A percentile compares a stretch with the other conserved stretches of the same genome.
Conservation (phyloP, 2,797 vertebrate species). For the Coendou prehensilis region DNA sequence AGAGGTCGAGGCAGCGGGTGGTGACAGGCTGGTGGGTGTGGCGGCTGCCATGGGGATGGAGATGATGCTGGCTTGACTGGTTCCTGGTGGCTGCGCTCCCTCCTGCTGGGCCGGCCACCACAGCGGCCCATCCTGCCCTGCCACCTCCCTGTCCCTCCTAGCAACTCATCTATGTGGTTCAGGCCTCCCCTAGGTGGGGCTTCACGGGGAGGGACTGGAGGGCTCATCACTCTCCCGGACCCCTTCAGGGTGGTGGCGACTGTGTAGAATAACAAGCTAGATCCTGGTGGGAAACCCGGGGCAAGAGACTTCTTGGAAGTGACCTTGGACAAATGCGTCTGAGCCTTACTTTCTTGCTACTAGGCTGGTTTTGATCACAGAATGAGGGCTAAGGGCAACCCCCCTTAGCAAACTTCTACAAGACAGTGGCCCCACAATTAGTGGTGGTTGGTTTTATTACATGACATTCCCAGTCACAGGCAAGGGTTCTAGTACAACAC, state of each 20-base stretch:
- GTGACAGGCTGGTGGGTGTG: slow-evolving; percentile 48
- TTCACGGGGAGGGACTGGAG: background rate
- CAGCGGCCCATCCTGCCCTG: background rate
- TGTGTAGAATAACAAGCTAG: background rate
- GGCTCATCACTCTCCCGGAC: background rate
- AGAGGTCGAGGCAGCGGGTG: background rate
- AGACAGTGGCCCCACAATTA: background rate
- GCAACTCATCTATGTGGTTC: background rate
- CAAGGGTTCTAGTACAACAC: background rate
- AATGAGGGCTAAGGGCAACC: background rate
- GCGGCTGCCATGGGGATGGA: slow-evolving; percentile 7
- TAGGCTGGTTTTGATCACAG: background rate
- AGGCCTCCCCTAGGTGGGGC: background rate
- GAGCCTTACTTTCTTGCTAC: background rate
- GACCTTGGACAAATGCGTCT: background rate
- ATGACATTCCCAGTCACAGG: background rate
- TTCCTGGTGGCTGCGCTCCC: slow-evolving; percentile 47
- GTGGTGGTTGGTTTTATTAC: background rate
- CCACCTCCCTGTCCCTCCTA: slow-evolving; percentile 6
- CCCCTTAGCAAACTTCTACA: background rate
- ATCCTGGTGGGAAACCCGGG: background rate
- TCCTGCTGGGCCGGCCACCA: slow-evolving; percentile 54
- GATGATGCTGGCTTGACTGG: slow-evolving; percentile 67
- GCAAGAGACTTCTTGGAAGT: background rate
- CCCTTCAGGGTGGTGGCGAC: background rate